phyloP scores from a whole-genome alignment of 2,113 vertebrate genomes.

The Oncorhynchus gorbuscha region DNA sequence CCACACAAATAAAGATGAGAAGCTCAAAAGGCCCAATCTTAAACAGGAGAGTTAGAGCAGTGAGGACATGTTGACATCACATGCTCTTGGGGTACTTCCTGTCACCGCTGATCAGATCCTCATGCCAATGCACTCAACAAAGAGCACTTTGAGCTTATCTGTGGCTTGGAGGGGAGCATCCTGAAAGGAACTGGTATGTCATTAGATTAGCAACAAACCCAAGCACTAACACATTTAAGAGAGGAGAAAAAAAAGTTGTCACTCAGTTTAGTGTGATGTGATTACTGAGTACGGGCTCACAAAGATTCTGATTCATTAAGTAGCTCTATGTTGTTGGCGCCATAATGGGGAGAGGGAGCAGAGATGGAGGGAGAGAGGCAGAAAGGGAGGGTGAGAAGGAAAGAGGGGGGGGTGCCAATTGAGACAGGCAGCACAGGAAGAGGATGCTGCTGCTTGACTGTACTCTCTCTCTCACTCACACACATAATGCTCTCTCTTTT shows the following conservation, averaged over 20 bases:
- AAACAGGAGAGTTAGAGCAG: neutral
- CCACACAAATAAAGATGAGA: neutral
- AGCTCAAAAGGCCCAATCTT: neutral
- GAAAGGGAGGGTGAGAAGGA: neutral
- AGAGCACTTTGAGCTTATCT: neutral
- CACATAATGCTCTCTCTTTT: neutral
- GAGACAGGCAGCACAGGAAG: neutral
- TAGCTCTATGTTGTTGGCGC: conserved; percentile 6
- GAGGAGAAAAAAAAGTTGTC: neutral
- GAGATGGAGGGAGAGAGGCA: neutral
- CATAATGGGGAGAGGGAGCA: neutral
- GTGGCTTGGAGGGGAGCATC: neutral
- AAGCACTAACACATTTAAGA: neutral
- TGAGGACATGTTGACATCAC: neutral
- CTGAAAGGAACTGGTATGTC: neutral
- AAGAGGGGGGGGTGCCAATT: neutral
- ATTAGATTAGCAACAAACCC: neutral
- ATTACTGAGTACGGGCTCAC: conserved; percentile 22
- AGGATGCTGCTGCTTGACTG: neutral
- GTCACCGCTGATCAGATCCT: neutral
- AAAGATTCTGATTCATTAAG: conserved; percentile 29
- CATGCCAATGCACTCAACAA: neutral
- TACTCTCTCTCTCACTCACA: neutral
- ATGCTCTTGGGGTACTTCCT: neutral
- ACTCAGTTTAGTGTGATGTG: conserved; percentile 8